Percentiles rank a stretch among this genome's conserved stretches.
Conservation (phyloP, 2,888 invertebrate genomes). For the Polydrusus tereticollis region DNA sequence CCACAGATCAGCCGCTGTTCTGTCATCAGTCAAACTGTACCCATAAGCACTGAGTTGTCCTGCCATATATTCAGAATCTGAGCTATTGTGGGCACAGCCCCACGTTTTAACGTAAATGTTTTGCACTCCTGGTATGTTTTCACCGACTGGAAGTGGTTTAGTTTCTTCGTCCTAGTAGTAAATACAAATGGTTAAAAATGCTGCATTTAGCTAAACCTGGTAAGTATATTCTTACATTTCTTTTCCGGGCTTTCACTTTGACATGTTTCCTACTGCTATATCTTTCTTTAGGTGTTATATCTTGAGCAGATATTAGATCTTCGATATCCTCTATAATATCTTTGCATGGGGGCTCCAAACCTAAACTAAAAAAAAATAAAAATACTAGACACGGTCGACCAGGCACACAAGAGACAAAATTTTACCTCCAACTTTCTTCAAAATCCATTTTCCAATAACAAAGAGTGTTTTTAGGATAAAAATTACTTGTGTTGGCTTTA, state of each 20-base stretch:
- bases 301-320: slow-evolving; percentile 85
- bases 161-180: slow-evolving; percentile 16
- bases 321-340: slow-evolving; percentile 88
- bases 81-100: slow-evolving; percentile 98
- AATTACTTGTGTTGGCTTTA: not conserved
- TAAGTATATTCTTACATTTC: slow-evolving; percentile 18
- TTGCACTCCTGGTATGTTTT: slow-evolving; percentile 78
- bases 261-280: slow-evolving; percentile 80
- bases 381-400: too few species aligned
- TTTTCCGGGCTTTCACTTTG: slow-evolving; percentile 71
- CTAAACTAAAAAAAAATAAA: slow-evolving; percentile 31
- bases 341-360: slow-evolving; percentile 65
- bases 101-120: slow-evolving; percentile 92
- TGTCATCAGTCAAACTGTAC: slow-evolving; percentile 85
- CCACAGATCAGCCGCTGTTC: slow-evolving; percentile 91
- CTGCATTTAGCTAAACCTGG: not conserved
- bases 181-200: not conserved
- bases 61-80: slow-evolving; percentile 99
- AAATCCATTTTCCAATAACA: slow-evolving; percentile 18
- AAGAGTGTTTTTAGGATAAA: not conserved
- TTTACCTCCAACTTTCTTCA: slow-evolving; percentile 29
- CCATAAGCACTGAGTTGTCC: slow-evolving; percentile 92
- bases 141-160: slow-evolving; percentile 51
- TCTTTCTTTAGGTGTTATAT: slow-evolving; percentile 83
- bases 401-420: not conserved